These are phyloP conservation scores for Morelia viridis DNA, from an alignment of 2,797 vertebrate species.

Conservation along the genomic window DNA sequence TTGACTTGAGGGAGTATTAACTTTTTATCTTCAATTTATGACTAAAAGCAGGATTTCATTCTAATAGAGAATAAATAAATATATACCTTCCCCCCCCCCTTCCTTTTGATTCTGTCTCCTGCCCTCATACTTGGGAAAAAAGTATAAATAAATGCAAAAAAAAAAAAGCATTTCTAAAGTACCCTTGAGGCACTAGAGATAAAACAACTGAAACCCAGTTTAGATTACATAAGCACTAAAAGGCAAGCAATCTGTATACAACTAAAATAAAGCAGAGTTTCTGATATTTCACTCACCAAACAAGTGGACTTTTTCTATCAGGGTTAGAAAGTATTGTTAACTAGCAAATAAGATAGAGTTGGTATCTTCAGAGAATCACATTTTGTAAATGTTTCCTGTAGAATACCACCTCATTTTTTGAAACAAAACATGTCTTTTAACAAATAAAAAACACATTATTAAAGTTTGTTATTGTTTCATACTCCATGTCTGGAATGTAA, in stretches of 20 bases:
- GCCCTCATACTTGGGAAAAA: not conserved
- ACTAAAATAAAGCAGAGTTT: not conserved
- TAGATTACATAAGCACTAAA: not conserved
- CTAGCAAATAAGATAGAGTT: not conserved
- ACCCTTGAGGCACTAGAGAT: not conserved
- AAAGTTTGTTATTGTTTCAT: not conserved
- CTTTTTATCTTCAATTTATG: not conserved
- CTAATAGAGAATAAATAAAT: not conserved
- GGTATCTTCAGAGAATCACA: not conserved
- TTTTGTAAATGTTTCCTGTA: not conserved
- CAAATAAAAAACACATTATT: not conserved
- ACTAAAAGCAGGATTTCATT: not conserved
- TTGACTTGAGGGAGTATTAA: not conserved
- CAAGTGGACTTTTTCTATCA: not conserved
- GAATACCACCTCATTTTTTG: not conserved
- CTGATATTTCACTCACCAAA: not conserved
- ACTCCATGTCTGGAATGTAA: not conserved
- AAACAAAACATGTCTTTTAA: not conserved
- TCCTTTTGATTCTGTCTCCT: not conserved
- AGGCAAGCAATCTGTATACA: not conserved
- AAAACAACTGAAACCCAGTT: not conserved
- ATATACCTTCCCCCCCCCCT: not conserved
- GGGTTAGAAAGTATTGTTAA: not conserved
- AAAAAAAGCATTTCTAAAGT: not conserved
- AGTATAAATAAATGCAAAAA: not conserved